Evolutionary conservation across 2,888 invertebrate species (phyloP).

Genomic region (Drosophila anceps): DNA sequence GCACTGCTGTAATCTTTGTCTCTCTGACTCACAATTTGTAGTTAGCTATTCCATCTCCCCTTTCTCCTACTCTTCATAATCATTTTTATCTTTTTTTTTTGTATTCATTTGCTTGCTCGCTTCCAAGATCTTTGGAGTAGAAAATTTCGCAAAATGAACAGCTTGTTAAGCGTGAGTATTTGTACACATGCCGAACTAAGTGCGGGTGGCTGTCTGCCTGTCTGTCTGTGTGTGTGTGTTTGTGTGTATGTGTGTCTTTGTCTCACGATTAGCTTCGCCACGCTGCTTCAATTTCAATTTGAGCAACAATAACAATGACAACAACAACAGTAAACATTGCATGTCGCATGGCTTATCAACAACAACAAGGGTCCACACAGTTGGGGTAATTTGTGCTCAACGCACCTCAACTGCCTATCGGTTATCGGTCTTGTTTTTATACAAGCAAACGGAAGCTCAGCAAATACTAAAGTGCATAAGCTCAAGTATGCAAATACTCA

Average conservation of each 20-base stretch:
- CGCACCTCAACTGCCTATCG: constrained; percentile 23
- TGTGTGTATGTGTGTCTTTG: constrained; percentile 6
- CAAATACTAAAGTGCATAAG: neutral
- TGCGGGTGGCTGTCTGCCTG: neutral
- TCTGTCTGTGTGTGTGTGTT: neutral
- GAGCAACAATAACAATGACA: constrained; percentile 13
- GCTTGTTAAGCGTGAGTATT: constrained; percentile 30
- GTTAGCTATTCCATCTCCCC: neutral
- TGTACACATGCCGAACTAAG: constrained; percentile 9
- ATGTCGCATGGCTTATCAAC: constrained; percentile 26
- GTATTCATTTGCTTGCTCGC: constrained; percentile 53
- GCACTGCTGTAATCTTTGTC: constrained; percentile 19
- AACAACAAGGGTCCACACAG: neutral
- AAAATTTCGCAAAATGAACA: constrained; percentile 61
- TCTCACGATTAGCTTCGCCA: constrained; percentile 52
- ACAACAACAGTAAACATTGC: constrained; percentile 26
- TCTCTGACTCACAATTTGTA: constrained; percentile 58
- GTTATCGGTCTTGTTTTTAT: constrained; percentile 15
- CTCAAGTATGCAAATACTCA: neutral
- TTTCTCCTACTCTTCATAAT: constrained; percentile 29
- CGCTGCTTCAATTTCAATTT: constrained; percentile 40
- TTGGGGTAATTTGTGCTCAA: constrained; percentile 1
- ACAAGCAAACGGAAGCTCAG: neutral
- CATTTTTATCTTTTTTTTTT: constrained; percentile 62
- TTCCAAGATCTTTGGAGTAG: constrained; percentile 55